Evolutionary conservation across 2,113 vertebrate genomes (phyloP).

Genomic region (Mus musculus): DNA sequence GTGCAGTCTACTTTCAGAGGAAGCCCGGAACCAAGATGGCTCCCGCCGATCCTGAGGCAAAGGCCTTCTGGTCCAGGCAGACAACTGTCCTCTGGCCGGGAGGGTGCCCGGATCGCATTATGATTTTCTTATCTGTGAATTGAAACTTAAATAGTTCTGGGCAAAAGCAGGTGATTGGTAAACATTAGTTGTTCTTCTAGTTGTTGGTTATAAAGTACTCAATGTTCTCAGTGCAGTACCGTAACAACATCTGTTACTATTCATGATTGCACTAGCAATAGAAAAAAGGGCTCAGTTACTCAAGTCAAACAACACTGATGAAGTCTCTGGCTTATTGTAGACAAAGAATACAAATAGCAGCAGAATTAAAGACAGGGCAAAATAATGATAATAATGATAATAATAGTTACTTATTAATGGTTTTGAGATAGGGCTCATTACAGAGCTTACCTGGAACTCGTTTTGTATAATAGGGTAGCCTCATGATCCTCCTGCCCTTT

Average conservation of each 20-base stretch:
- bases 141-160: not conserved
- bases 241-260: slow-evolving; percentile 16
- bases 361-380: not conserved
- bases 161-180: not conserved
- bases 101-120: too few species aligned
- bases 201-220: not conserved
- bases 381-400: not conserved
- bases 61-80: too few species aligned
- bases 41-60: too few species aligned
- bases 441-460: not conserved
- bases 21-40: too few species aligned
- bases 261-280: not conserved
- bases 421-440: not conserved
- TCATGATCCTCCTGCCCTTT: not conserved
- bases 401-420: not conserved
- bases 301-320: not conserved
- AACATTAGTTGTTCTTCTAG: not conserved
- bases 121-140: slow-evolving; percentile 1
- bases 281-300: not conserved
- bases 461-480: not conserved
- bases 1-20: too few species aligned
- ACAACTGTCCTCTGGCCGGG: too few species aligned
- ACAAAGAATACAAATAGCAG: slow-evolving; percentile 12
- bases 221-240: not conserved
- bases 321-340: not conserved